Evolutionary conservation across 2,797 vertebrate genomes (phyloP).

Genomic region (Sandelia bainsii): DNA sequence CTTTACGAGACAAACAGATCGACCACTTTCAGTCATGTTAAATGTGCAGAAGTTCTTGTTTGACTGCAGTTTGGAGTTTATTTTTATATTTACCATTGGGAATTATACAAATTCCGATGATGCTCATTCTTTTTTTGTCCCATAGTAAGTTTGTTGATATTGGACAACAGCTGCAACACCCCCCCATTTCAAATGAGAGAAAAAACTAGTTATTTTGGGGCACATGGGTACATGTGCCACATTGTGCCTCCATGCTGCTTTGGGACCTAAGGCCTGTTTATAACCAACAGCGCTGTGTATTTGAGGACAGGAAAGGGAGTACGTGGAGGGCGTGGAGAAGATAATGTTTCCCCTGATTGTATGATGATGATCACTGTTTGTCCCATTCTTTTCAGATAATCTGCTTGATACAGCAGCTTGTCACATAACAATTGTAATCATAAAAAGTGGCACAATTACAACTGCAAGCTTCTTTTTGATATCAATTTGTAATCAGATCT

Average conservation of each 20-base stretch:
- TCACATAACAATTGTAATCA: slow-evolving; percentile 33
- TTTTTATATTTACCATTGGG: slow-evolving; percentile 49
- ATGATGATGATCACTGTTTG: slow-evolving; percentile 27
- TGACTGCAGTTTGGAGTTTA: slow-evolving; percentile 32
- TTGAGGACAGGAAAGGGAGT: slow-evolving; percentile 31
- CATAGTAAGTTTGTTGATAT: slow-evolving; percentile 31
- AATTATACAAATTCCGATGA: slow-evolving; percentile 40
- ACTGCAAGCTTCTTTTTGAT: slow-evolving; percentile 17
- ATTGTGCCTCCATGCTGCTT: slow-evolving; percentile 50
- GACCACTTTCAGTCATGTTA: slow-evolving; percentile 15
- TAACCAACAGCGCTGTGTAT: slow-evolving; percentile 42
- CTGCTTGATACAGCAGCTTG: slow-evolving; percentile 13
- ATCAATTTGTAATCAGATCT: slow-evolving; percentile 41
- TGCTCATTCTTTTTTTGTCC: slow-evolving; percentile 30
- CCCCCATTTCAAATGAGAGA: slow-evolving; percentile 59
- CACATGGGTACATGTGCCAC: slow-evolving; percentile 61
- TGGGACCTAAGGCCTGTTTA: slow-evolving; percentile 61
- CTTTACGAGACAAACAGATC: slow-evolving; percentile 17
- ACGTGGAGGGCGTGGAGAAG: not conserved
- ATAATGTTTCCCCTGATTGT: slow-evolving; percentile 48
- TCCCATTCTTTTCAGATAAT: slow-evolving; percentile 31
- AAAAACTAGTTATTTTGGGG: slow-evolving; percentile 69
- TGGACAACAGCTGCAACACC: slow-evolving; percentile 61
- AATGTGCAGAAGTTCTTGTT: slow-evolving; percentile 13
- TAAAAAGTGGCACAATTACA: slow-evolving; percentile 18